Conservation (phyloP, 2,113 vertebrate species). For the Prinia subflava region DNA sequence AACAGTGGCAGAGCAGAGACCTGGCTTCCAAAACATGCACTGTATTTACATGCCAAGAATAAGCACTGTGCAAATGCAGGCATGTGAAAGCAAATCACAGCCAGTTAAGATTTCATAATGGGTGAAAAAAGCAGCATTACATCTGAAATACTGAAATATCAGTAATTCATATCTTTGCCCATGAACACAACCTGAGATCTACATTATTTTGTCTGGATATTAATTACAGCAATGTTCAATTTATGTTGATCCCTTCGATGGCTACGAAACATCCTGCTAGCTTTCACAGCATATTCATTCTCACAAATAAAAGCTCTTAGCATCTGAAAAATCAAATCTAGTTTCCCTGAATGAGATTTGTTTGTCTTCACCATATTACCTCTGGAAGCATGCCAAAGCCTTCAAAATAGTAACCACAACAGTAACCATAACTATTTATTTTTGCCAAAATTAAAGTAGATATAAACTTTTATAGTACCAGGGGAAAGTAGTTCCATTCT, state of each 20-base stretch:
- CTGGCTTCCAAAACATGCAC: neutral
- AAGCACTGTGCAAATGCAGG: neutral
- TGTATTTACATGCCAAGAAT: neutral
- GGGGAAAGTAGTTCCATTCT: neutral
- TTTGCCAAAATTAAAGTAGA: neutral
- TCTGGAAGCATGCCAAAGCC: neutral
- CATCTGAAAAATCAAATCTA: neutral
- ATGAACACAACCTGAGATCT: neutral
- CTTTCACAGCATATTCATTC: neutral
- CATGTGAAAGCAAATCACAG: neutral
- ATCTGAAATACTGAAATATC: neutral
- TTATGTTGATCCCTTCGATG: neutral
- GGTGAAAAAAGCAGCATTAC: neutral
- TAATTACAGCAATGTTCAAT: neutral
- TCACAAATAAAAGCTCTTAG: neutral
- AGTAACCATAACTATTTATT: neutral
- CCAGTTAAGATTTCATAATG: neutral
- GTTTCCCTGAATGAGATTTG: neutral
- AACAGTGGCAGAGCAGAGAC: neutral
- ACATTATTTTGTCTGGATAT: neutral
- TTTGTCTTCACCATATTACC: neutral
- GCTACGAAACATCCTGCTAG: neutral
- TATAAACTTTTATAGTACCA: neutral
- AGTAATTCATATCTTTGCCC: neutral
- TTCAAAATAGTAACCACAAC: neutral